These are phyloP conservation scores for Albula glossodonta DNA, from an alignment of 2,113 vertebrate species.

Conservation along the genomic window DNA sequence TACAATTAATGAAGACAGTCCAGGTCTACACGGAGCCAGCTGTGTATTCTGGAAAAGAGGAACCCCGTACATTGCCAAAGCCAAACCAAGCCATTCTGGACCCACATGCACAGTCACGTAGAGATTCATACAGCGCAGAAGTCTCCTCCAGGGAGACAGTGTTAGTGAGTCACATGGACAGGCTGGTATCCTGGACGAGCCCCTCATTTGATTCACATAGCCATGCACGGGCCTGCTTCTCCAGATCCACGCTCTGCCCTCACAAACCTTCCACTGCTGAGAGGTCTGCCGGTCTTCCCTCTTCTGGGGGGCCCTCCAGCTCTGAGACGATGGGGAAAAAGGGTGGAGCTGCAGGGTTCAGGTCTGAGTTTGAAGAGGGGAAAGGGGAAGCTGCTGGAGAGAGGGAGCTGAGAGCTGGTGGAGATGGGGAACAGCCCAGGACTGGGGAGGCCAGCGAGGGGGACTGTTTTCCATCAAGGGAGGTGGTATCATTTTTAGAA, in stretches of 20 bases:
- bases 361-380: slow-evolving; percentile 55
- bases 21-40: slow-evolving; percentile 16
- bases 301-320: slow-evolving; percentile 47
- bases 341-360: slow-evolving; percentile 72
- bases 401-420: neutral
- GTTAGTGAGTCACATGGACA: slow-evolving; percentile 51
- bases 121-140: neutral
- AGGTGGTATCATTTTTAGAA: neutral
- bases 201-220: slow-evolving; percentile 24
- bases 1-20: slow-evolving; percentile 52
- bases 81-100: slow-evolving; percentile 45
- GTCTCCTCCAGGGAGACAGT: slow-evolving; percentile 26
- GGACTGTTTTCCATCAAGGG: neutral
- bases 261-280: slow-evolving; percentile 69
- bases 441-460: neutral
- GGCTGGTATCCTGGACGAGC: slow-evolving; percentile 42
- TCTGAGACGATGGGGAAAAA: slow-evolving; percentile 74
- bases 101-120: neutral
- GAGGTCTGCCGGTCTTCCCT: slow-evolving; percentile 20
- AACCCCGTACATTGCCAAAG: slow-evolving; percentile 29
- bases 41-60: slow-evolving; percentile 32
- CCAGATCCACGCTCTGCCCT: slow-evolving; percentile 15
- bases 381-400: slow-evolving; percentile 25
- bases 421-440: neutral
- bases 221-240: slow-evolving; percentile 53